Evolutionary conservation across 1,140 invertebrate species (phyloP).

Genomic region (Drosophila nebulosa): DNA sequence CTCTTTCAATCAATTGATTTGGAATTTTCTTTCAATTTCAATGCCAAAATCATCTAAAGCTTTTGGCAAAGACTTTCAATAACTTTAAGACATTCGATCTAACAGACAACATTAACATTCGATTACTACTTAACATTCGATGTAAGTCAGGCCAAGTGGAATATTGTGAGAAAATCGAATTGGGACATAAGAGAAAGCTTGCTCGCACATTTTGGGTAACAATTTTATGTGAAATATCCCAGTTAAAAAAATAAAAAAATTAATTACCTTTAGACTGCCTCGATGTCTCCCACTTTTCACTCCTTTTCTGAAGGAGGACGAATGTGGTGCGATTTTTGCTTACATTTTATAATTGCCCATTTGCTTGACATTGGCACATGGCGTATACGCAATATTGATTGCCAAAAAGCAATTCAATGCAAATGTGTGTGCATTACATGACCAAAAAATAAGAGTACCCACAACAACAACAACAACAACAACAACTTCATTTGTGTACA

Average conservation of each 20-base stretch:
- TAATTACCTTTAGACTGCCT: not conserved
- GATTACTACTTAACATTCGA: not conserved
- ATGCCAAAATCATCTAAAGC: not conserved
- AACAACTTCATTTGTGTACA: constrained; percentile 47
- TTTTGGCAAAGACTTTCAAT: not conserved
- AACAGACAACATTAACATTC: not conserved
- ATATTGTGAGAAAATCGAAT: not conserved
- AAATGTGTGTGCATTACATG: too few relatives aligned
- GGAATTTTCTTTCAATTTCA: not conserved
- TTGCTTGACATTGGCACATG: constrained; percentile 21
- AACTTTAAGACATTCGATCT: not conserved
- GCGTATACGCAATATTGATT: constrained; percentile 38
- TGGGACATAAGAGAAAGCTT: not conserved
- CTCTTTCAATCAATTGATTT: not conserved
- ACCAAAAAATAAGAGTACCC: constrained; percentile 1
- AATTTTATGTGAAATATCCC: not conserved
- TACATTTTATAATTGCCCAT: constrained; percentile 34
- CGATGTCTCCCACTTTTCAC: not conserved
- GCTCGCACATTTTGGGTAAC: not conserved
- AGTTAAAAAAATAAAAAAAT: not conserved
- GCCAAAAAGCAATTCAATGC: too few relatives aligned
- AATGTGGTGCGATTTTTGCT: not conserved
- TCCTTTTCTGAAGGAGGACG: not conserved
- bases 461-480: constrained; percentile 33
- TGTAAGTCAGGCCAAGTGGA: not conserved